phyloP scores from a whole-genome alignment of 2,113 vertebrate species.

The Urocolius indicus region DNA sequence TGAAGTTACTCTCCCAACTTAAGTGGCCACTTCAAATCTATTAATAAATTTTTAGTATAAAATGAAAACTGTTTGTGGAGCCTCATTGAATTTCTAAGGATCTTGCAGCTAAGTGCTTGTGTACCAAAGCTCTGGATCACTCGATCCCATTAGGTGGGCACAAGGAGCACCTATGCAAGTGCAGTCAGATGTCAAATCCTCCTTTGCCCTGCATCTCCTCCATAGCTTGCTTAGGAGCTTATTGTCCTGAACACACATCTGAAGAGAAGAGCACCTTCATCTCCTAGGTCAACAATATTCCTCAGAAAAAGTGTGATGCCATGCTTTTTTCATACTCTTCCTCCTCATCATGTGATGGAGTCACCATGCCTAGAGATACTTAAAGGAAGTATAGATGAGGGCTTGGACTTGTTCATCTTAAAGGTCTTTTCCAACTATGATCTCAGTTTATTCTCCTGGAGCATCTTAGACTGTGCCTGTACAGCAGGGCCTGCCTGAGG shows the following conservation, averaged over 20 bases:
- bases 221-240: not conserved
- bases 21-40: not conserved
- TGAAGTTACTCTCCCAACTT: not conserved
- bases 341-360: not conserved
- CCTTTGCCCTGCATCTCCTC: no score
- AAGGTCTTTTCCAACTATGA: no score
- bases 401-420: no score
- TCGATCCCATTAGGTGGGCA: accelerated
- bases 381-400: no score
- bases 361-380: no score
- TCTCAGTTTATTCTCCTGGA: not conserved
- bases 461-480: not conserved
- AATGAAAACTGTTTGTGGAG: not conserved
- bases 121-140: not conserved
- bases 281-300: no score
- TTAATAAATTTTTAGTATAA: not conserved
- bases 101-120: no score
- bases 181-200: accelerated
- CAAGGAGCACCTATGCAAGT: no score
- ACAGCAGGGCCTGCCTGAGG: not conserved
- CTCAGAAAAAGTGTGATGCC: not conserved
- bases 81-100: not conserved
- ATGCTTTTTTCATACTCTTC: not conserved
- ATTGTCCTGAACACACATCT: accelerated
- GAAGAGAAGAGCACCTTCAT: not conserved